These are phyloP conservation scores for Euzetes globulus DNA, from an alignment of 2,888 invertebrate genomes.

Conservation along the genomic window DNA sequence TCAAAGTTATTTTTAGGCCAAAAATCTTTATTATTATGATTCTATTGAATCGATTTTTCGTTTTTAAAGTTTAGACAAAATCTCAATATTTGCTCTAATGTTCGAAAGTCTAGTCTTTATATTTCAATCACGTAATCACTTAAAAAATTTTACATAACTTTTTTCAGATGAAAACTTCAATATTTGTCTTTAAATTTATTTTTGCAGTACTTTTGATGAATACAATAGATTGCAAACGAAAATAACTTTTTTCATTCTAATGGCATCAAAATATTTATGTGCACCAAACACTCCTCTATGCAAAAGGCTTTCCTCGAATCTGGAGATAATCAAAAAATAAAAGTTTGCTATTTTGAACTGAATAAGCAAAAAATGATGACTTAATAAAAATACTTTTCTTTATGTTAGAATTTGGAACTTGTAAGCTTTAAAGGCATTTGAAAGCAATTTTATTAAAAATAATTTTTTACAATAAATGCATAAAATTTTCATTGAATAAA, in stretches of 20 bases:
- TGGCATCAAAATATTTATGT: no score
- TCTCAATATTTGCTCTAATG: background rate
- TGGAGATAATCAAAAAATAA: no score
- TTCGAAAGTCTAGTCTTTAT: background rate
- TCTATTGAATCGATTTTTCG: background rate
- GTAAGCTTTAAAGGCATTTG: background rate
- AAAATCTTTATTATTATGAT: slow-evolving; percentile 2
- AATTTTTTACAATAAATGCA: background rate
- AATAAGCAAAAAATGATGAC: background rate
- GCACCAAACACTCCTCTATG: no score
- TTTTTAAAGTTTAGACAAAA: background rate
- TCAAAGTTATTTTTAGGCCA: background rate
- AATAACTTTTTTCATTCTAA: background rate
- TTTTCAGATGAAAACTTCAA: background rate
- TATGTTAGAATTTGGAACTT: no score
- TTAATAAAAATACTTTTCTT: background rate
- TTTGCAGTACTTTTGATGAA: background rate
- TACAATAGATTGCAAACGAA: background rate
- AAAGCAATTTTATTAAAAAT: background rate
- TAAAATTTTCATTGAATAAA: background rate
- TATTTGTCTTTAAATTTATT: background rate
- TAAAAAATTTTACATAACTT: background rate
- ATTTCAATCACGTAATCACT: background rate
- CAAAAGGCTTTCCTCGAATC: no score
- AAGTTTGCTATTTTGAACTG: no score